These are phyloP conservation scores for Drosophila monieri DNA, from an alignment of 2,888 invertebrate genomes.

Conservation along the genomic window DNA sequence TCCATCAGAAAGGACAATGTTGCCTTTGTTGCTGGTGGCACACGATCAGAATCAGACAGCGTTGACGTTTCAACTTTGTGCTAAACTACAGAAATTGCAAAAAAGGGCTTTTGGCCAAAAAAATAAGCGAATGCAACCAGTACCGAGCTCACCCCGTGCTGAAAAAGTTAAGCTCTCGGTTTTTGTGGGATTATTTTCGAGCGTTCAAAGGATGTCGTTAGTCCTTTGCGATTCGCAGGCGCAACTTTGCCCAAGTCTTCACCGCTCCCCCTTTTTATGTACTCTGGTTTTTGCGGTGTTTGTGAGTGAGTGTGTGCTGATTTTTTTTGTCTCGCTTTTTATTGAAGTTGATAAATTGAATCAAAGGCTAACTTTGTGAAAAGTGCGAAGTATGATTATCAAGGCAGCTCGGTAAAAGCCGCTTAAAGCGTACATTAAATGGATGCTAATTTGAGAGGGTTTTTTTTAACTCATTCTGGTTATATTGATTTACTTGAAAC, in stretches of 20 bases:
- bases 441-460: conserved; percentile 26
- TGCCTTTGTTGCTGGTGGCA: conserved; percentile 54
- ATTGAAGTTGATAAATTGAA: conserved; percentile 69
- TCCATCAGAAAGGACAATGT: conserved; percentile 39
- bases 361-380: conserved; percentile 62
- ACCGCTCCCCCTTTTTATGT: conserved; percentile 18
- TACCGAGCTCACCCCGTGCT: conserved; percentile 51
- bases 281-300: conserved; percentile 22
- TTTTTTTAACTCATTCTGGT: background rate
- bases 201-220: conserved; percentile 68
- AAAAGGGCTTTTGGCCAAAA: conserved; percentile 47
- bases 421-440: conserved; percentile 34
- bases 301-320: conserved; percentile 28
- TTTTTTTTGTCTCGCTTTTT: conserved; percentile 31
- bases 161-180: conserved; percentile 73
- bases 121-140: conserved; percentile 28
- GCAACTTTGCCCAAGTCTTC: conserved; percentile 52
- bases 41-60: conserved; percentile 64
- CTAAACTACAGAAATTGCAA: conserved; percentile 62
- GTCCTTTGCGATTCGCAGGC: conserved; percentile 52
- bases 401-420: conserved; percentile 6
- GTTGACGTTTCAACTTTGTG: conserved; percentile 75
- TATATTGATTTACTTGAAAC: conserved; percentile 28
- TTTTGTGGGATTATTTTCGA: conserved; percentile 72
- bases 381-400: conserved; percentile 55